Evolutionary conservation across 2,888 invertebrate genomes (phyloP).

Genomic region (Oscheius sp.): DNA sequence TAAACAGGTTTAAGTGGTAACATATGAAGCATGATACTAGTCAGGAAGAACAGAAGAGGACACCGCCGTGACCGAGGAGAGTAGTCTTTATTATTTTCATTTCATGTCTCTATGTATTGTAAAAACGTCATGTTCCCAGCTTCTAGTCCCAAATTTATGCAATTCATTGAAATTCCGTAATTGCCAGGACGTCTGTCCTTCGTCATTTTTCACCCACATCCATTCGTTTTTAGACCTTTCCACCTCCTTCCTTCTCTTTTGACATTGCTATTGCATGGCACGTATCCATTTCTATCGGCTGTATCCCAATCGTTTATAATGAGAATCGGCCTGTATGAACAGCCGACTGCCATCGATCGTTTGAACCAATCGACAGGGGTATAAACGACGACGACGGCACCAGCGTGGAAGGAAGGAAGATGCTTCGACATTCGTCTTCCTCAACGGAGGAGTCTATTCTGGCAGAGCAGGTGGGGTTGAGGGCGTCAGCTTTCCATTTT

Average conservation of each 20-base stretch:
- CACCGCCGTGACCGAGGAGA: not conserved
- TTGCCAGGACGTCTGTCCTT: not conserved
- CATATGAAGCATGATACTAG: too few relatives aligned
- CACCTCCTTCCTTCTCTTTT: not conserved
- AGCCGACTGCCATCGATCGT: constrained; percentile 24
- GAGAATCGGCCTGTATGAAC: constrained; percentile 29
- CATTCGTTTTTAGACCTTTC: not conserved
- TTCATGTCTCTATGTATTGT: not conserved
- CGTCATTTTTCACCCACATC: not conserved
- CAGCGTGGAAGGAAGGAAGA: constrained; percentile 46
- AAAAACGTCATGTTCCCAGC: not conserved
- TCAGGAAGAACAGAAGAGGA: too few relatives aligned
- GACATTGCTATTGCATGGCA: constrained; percentile 9
- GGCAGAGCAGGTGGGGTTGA: constrained; percentile 18
- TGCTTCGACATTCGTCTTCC: constrained; percentile 23
- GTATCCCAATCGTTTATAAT: constrained; percentile 15
- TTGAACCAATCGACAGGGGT: too few relatives aligned
- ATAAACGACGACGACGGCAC: constrained; percentile 66
- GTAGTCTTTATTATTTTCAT: not conserved
- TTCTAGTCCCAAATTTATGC: constrained; percentile 11
- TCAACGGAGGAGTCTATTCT: constrained; percentile 18
- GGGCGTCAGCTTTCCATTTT: too few relatives aligned
- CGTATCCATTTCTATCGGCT: constrained; percentile 12
- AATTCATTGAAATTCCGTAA: constrained; percentile 30
- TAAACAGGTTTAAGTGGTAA: too few relatives aligned